A percentile compares a stretch with the other conserved stretches of the same genome.
phyloP scores from a whole-genome alignment of 2,797 vertebrate species.

The Lophotriccus pileatus region DNA sequence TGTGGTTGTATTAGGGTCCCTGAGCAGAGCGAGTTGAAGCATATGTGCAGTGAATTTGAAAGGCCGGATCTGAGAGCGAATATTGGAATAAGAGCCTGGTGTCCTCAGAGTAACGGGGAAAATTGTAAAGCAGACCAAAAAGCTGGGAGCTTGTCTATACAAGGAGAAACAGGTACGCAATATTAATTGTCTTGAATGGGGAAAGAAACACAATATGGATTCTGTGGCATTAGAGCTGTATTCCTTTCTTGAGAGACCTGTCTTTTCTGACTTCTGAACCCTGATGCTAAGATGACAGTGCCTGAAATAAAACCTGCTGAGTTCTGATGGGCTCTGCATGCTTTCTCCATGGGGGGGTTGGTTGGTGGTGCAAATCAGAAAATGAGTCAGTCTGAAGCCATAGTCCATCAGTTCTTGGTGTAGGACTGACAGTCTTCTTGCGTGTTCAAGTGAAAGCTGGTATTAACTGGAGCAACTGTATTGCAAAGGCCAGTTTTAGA shows the following conservation, averaged over 20 bases:
- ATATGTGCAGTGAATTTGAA: constrained; percentile 81
- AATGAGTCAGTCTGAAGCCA: not conserved
- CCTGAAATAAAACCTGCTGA: not conserved
- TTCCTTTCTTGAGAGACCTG: not conserved
- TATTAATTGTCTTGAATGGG: not conserved
- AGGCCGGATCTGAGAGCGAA: constrained; percentile 76
- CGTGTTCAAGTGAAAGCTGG: not conserved
- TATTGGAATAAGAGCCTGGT: constrained; percentile 76
- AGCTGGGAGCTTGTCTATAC: constrained; percentile 72
- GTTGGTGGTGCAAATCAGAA: not conserved
- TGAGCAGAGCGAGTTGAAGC: constrained; percentile 82
- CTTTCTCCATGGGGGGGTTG: not conserved
- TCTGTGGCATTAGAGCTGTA: not conserved
- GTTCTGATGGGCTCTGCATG: not conserved
- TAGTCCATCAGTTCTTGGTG: not conserved
- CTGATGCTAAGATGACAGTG: accelerated
- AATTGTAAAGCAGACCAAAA: constrained; percentile 73
- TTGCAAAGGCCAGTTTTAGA: not conserved
- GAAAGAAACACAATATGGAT: not conserved
- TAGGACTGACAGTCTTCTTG: not conserved
- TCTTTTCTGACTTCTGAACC: not conserved
- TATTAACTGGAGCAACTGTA: not conserved
- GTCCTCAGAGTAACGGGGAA: constrained; percentile 75
- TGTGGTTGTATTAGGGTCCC: constrained; percentile 74
- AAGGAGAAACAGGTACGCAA: constrained; percentile 80